Conservation (phyloP, 2,113 vertebrate genomes). For the Ondatra zibethicus region DNA sequence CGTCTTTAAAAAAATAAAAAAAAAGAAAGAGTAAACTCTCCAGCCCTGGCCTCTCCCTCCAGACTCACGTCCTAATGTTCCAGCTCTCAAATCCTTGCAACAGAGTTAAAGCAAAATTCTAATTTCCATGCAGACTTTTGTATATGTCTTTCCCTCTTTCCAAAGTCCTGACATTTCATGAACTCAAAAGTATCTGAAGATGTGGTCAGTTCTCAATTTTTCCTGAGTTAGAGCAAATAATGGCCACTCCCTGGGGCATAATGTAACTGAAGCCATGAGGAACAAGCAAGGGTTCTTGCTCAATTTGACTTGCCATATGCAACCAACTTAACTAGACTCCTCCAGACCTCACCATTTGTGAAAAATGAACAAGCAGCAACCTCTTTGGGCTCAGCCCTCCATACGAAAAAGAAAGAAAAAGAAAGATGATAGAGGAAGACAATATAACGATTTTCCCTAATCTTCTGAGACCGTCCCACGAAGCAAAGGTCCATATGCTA, state of each 20-base stretch:
- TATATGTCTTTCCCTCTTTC: background rate
- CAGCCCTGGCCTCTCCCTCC: background rate
- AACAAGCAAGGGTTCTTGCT: background rate
- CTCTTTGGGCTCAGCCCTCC: background rate
- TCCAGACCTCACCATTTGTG: conserved; percentile 16
- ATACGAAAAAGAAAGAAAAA: background rate
- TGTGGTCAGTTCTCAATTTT: background rate
- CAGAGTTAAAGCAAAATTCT: conserved; percentile 8
- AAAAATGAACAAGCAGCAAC: conserved; percentile 13
- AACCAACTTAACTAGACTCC: background rate
- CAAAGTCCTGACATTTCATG: background rate
- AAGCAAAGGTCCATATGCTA: background rate
- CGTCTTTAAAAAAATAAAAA: background rate
- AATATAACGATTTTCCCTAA: background rate
- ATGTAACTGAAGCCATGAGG: background rate
- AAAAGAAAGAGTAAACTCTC: background rate
- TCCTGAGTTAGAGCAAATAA: conserved; percentile 1
- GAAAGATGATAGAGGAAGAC: background rate
- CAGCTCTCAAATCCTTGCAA: conserved; percentile 20
- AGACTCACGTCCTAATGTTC: background rate
- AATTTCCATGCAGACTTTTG: background rate
- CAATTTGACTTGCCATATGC: background rate
- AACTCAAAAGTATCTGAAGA: background rate
- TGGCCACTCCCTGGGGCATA: background rate
- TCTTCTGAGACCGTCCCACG: background rate